phyloP scores from a whole-genome alignment of 2,797 vertebrate species.

The Poeciliopsis gracilis region DNA sequence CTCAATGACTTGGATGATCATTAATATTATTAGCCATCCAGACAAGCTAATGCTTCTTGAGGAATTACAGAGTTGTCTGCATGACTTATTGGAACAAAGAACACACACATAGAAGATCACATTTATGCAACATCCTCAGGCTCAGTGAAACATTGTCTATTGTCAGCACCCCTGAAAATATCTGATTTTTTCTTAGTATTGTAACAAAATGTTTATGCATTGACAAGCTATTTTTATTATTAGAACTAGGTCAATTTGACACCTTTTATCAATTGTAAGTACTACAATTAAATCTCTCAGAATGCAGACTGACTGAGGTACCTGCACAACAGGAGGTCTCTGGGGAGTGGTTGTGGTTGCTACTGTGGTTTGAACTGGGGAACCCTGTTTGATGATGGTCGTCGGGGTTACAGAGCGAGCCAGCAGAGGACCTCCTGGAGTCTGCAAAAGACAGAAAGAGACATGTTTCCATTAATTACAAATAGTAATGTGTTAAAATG shows the following conservation, averaged over 20 bases:
- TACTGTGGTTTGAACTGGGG: slow-evolving; percentile 86
- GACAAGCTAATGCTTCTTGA: not conserved
- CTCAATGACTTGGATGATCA: not conserved
- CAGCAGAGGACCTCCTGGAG: slow-evolving; percentile 86
- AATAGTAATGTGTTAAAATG: not conserved
- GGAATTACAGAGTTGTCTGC: not conserved
- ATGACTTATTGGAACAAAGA: not conserved
- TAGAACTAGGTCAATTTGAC: not conserved
- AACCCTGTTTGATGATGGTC: slow-evolving; percentile 90
- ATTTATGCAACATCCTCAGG: not conserved
- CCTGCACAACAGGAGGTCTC: slow-evolving; percentile 89
- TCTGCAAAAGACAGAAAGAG: slow-evolving; percentile 69
- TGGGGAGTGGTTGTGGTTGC: slow-evolving; percentile 86
- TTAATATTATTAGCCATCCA: not conserved
- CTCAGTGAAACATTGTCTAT: not conserved
- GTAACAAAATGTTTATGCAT: not conserved
- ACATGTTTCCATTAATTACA: not conserved
- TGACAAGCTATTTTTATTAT: not conserved
- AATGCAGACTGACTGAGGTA: slow-evolving; percentile 46
- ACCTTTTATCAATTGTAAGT: not conserved
- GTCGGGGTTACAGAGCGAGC: slow-evolving; percentile 88
- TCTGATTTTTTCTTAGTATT: not conserved
- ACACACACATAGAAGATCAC: not conserved
- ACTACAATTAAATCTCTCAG: not conserved
- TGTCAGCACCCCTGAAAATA: not conserved